Percentiles rank a stretch among this genome's conserved stretches.
Conservation (phyloP, 2,113 vertebrate genomes). For the Sprattus sprattus region DNA sequence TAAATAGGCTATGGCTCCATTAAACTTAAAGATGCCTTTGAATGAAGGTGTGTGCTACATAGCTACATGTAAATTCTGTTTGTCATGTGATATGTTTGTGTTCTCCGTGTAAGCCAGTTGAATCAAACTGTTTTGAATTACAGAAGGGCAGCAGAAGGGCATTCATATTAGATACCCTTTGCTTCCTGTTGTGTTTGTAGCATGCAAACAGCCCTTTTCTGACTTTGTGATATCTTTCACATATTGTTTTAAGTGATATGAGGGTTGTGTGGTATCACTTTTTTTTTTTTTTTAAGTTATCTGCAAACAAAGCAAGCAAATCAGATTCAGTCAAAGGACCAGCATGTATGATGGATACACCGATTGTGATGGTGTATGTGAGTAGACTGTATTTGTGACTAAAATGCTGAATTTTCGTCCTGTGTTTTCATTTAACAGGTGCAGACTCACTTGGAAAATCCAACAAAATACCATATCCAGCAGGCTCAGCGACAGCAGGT, state of each 20-base stretch:
- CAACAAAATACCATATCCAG: constrained; percentile 85
- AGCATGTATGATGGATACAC: not conserved
- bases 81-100: no score
- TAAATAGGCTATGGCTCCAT: no score
- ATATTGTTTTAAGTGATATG: not conserved
- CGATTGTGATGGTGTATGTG: not conserved
- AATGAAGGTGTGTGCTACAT: no score
- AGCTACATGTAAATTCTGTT: no score
- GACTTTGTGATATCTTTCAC: not conserved
- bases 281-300: no score
- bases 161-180: not conserved
- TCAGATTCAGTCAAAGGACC: no score
- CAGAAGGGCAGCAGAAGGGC: not conserved
- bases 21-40: no score
- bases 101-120: no score
- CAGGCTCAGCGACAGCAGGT: constrained; percentile 84
- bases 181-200: no score
- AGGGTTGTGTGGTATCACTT: not conserved
- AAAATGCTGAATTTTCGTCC: not conserved
- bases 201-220: no score
- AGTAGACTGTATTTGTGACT: not conserved
- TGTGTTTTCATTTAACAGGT: constrained; percentile 64
- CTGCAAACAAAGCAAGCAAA: no score
- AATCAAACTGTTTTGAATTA: not conserved
- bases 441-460: constrained; percentile 85